A percentile compares a stretch with the other conserved stretches of the same genome.
Evolutionary conservation across 1,140 invertebrate genomes (phyloP).

Genomic region (Drosophila watanabei): DNA sequence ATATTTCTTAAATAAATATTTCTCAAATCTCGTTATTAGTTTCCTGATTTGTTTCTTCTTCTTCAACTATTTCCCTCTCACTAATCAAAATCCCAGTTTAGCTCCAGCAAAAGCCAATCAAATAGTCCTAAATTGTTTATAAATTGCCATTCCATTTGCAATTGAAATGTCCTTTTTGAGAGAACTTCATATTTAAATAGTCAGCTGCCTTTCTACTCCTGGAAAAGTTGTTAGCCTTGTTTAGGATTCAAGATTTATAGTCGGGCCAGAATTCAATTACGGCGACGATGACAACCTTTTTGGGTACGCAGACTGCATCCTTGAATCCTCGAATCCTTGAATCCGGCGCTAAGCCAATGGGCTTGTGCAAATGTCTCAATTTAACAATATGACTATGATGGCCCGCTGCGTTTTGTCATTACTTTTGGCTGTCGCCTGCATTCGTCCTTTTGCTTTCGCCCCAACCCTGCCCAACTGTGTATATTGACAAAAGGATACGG

Average conservation of each 20-base stretch:
- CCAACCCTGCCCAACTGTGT: neutral
- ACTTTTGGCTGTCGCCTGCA: conserved; percentile 77
- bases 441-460: conserved; percentile 28
- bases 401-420: conserved; percentile 82
- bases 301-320: conserved; percentile 26
- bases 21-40: too few relatives aligned
- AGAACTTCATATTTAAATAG: conserved; percentile 33
- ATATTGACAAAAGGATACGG: conserved; percentile 37
- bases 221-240: conserved; percentile 25
- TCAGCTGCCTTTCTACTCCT: neutral
- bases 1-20: too few relatives aligned
- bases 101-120: neutral
- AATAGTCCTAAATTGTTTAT: conserved; percentile 5
- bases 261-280: conserved; percentile 45
- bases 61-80: neutral
- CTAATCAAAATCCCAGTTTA: neutral
- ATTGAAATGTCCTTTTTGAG: neutral
- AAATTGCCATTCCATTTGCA: conserved; percentile 4
- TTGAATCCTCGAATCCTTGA: conserved; percentile 16
- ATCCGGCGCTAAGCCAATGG: conserved; percentile 32
- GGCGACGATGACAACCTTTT: conserved; percentile 48
- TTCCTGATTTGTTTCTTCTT: neutral
- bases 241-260: conserved; percentile 48
- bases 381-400: conserved; percentile 83
- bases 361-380: conserved; percentile 74